Evolutionary conservation across 2,113 vertebrate species (phyloP).

Genomic region (Rallus limicola): DNA sequence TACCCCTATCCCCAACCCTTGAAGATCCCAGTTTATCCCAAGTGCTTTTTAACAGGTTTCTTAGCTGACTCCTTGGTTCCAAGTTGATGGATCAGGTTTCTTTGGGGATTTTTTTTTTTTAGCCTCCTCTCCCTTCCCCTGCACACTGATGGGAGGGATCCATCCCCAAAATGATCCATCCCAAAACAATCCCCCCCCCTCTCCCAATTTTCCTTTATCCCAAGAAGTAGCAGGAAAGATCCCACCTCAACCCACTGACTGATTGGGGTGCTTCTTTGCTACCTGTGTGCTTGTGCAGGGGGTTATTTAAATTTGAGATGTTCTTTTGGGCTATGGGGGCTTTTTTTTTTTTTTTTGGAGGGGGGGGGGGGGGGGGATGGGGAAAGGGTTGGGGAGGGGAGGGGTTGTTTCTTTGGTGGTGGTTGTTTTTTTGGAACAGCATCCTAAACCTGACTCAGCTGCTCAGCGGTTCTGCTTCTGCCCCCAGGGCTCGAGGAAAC

Average conservation of each 20-base stretch:
- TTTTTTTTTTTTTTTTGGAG: not conserved
- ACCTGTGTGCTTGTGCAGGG: not conserved
- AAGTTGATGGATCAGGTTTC: accelerated
- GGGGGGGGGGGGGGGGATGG: too few relatives aligned
- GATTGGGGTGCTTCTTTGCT: not conserved
- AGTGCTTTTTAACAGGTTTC: not conserved
- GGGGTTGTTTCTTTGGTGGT: too few relatives aligned
- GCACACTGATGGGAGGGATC: too few relatives aligned
- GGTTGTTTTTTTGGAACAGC: not conserved
- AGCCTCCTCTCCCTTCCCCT: not conserved
- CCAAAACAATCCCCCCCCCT: too few relatives aligned
- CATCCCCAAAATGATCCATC: too few relatives aligned
- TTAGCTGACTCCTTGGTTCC: not conserved
- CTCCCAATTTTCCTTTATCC: too few relatives aligned
- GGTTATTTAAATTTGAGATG: not conserved
- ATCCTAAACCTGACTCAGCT: not conserved
- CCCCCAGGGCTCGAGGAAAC: not conserved
- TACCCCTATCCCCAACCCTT: too few relatives aligned
- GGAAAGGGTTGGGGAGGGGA: too few relatives aligned
- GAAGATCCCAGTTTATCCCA: not conserved
- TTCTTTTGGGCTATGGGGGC: not conserved
- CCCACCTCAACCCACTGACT: not conserved
- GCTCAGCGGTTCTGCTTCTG: constrained; percentile 12
- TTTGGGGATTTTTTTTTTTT: too few relatives aligned
- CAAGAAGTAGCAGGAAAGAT: too few relatives aligned